Evolutionary conservation across 2,888 invertebrate genomes (phyloP).

Genomic region (Diaprepes abbreviatus): DNA sequence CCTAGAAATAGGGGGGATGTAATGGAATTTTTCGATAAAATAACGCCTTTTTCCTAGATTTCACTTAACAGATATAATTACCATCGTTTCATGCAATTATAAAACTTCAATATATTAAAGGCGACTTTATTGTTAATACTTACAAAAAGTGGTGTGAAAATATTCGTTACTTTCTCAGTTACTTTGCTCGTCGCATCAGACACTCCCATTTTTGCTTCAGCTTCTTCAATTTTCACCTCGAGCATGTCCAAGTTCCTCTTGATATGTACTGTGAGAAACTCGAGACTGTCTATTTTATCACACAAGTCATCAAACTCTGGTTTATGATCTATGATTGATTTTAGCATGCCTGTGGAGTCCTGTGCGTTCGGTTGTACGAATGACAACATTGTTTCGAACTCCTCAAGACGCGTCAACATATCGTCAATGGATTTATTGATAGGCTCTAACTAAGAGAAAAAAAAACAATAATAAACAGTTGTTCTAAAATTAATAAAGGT

Average conservation of each 20-base stretch:
- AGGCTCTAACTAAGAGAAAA: conserved; percentile 54
- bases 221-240: conserved; percentile 57
- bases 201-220: conserved; percentile 55
- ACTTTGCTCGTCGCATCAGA: conserved; percentile 56
- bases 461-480: background rate
- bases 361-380: conserved; percentile 57
- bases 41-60: too few species aligned
- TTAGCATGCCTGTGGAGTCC: conserved; percentile 55
- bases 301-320: conserved; percentile 55
- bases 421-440: conserved; percentile 56
- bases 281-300: conserved; percentile 57
- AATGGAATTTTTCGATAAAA: too few species aligned
- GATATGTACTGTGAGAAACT: conserved; percentile 55
- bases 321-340: conserved; percentile 52
- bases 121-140: too few species aligned
- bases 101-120: too few species aligned
- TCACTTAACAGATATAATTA: too few species aligned
- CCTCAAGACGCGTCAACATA: conserved; percentile 60
- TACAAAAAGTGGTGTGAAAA: conserved; percentile 60
- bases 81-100: too few species aligned
- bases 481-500: background rate
- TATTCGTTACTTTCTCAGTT: conserved; percentile 57
- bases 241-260: conserved; percentile 56
- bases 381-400: conserved; percentile 58
- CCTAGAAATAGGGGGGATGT: too few species aligned